These are phyloP conservation scores for Colossoma macropomum DNA, from an alignment of 2,113 vertebrate genomes.

Conservation along the genomic window DNA sequence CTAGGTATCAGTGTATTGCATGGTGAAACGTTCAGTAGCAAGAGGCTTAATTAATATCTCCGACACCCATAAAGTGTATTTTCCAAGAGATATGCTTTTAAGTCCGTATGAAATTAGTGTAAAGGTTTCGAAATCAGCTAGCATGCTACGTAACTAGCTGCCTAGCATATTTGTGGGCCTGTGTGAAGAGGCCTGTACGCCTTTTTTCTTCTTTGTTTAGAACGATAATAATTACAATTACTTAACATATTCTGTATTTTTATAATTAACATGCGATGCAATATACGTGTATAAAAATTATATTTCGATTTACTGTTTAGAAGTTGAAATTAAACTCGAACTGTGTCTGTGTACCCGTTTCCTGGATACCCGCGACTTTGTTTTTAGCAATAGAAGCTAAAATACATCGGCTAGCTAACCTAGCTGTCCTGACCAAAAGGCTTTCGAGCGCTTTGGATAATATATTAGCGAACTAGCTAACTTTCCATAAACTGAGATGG, in stretches of 20 bases:
- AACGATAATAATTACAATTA: conserved; percentile 47
- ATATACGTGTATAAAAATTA: not conserved
- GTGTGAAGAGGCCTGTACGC: conserved; percentile 60
- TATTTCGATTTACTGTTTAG: not conserved
- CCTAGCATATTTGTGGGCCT: conserved; percentile 62
- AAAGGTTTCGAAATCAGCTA: not conserved
- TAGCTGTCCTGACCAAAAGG: too few species aligned
- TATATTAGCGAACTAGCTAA: not conserved
- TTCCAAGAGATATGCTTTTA: not conserved
- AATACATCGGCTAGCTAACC: conserved; percentile 8
- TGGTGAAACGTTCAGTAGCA: not conserved
- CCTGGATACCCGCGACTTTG: conserved; percentile 72
- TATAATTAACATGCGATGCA: not conserved
- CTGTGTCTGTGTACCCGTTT: conserved; percentile 69
- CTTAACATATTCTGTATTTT: not conserved
- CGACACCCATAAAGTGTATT: not conserved
- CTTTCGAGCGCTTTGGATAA: not conserved
- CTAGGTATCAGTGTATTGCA: not conserved
- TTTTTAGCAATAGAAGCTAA: conserved; percentile 76
- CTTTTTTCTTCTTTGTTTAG: conserved; percentile 68
- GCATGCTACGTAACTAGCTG: conserved; percentile 17
- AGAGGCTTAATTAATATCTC: not conserved
- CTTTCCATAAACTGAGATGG: not conserved
- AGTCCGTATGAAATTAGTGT: not conserved
- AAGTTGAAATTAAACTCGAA: not conserved